Conservation (phyloP, 2,888 invertebrate genomes). For the Drosophila nigricruria region DNA sequence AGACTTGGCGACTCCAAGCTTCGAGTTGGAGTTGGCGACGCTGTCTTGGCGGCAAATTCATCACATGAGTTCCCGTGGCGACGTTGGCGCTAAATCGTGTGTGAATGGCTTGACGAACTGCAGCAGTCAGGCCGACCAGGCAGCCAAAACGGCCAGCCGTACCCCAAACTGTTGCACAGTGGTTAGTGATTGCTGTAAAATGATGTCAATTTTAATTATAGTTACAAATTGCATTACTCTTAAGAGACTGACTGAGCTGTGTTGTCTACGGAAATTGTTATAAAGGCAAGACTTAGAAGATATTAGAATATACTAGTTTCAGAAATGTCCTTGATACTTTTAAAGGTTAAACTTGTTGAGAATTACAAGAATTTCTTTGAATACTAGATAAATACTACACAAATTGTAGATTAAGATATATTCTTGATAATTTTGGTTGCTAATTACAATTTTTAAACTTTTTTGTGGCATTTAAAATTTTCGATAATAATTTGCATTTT, state of each 20-base stretch:
- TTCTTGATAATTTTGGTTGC: background rate
- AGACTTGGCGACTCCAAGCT: slow-evolving; percentile 13
- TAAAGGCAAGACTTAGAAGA: background rate
- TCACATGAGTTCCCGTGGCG: slow-evolving; percentile 75
- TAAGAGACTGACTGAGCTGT: background rate
- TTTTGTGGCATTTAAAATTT: background rate
- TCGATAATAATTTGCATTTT: background rate
- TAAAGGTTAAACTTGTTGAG: too few relatives aligned
- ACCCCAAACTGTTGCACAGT: slow-evolving; percentile 40
- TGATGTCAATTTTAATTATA: background rate
- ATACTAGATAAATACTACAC: too few relatives aligned
- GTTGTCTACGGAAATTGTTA: background rate
- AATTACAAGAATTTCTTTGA: too few relatives aligned
- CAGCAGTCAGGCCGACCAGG: slow-evolving; percentile 34
- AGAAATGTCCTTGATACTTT: too few relatives aligned
- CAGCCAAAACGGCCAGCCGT: slow-evolving; percentile 15
- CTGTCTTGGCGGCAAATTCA: slow-evolving; percentile 78
- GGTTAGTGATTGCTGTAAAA: slow-evolving; percentile 1
- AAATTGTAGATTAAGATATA: background rate
- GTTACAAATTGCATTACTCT: background rate
- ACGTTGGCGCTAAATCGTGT: slow-evolving; percentile 72
- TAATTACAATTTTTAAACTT: background rate
- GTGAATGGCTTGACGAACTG: slow-evolving; percentile 78
- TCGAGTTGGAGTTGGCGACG: slow-evolving; percentile 39
- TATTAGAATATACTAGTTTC: too few relatives aligned